Evolutionary conservation across 2,113 vertebrate species (phyloP), one percentile per base, ranked within the genome.

Genomic region (Pteropus alecto): DNA sequence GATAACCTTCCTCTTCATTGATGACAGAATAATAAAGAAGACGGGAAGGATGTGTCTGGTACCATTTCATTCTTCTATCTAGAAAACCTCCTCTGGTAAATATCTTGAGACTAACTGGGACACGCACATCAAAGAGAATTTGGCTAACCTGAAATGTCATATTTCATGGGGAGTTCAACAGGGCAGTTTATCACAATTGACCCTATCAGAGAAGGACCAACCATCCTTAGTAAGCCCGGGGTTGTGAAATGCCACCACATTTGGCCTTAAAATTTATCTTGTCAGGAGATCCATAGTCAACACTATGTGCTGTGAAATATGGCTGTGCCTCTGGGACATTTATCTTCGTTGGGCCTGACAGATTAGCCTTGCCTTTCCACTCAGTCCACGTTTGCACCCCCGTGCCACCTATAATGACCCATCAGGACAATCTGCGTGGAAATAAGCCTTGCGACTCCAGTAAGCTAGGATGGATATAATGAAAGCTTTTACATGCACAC

Each of bases 261-360:
- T 97, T 98, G 98, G 96, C 98, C 97, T 81, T 97, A 97, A 97
- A 97, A 99, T 99, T 98, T 98, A 98, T 98, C 98, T 98, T 97
- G 90, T 56, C 97, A 87, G 79, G 94, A 98, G 97, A 97, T 93
- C 97, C 97, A 24, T 93, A 98, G 86, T 95, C 93, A 97, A 63
- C 67, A 84, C 90, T 79, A 96, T 38, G 54, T 35, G 28, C 88
- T 97, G 88, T 28, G 8, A 98, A 98, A 98, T 98, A 97, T 95
- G 90, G 79, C 63, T 92, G 94, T 88, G 28, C 61, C 90, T 70
- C 78, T 93, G 85, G 79, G 94, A 35, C 96, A 98, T 98, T 98
- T 98, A 87, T 99, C 98, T 98, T 98, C 96, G 97, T 97, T 98
- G 98, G 65, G 93, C 93, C 26, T 98, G 98, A 97, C 96, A 98